phyloP scores from a whole-genome alignment of 2,888 invertebrate species.

The Eupithecia subfuscata region DNA sequence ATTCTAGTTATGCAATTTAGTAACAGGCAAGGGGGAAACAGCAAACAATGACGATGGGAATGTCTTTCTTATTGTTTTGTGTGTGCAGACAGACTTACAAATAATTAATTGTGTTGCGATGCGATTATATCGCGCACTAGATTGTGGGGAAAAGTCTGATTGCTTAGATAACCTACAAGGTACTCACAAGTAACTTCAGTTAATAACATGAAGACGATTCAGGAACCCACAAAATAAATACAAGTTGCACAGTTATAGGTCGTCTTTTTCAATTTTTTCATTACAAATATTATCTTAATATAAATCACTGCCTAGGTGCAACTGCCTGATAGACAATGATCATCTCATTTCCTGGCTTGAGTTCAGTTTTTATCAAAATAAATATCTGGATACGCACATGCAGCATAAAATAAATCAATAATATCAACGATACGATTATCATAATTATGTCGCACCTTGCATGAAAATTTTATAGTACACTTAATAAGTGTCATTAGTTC shows the following conservation, averaged over 20 bases:
- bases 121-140: slow-evolving; percentile 35
- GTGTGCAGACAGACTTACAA: slow-evolving; percentile 40
- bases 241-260: no score
- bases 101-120: slow-evolving; percentile 39
- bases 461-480: no score
- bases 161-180: slow-evolving; percentile 7
- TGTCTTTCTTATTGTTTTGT: slow-evolving; percentile 38
- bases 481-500: no score
- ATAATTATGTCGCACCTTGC: not conserved
- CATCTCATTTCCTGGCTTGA: not conserved
- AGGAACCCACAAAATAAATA: slow-evolving; percentile 2
- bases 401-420: not conserved
- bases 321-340: not conserved
- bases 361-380: not conserved
- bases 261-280: no score
- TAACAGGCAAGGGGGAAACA: slow-evolving; percentile 42
- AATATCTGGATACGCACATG: not conserved
- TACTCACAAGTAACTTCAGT: not conserved
- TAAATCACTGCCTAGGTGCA: not conserved
- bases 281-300: not conserved
- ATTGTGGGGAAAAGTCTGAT: slow-evolving; percentile 19
- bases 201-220: not conserved
- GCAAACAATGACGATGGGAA: slow-evolving; percentile 55
- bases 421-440: not conserved
- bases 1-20: slow-evolving; percentile 49